Conservation (phyloP, 2,113 vertebrate species). For the Sturnus vulgaris region DNA sequence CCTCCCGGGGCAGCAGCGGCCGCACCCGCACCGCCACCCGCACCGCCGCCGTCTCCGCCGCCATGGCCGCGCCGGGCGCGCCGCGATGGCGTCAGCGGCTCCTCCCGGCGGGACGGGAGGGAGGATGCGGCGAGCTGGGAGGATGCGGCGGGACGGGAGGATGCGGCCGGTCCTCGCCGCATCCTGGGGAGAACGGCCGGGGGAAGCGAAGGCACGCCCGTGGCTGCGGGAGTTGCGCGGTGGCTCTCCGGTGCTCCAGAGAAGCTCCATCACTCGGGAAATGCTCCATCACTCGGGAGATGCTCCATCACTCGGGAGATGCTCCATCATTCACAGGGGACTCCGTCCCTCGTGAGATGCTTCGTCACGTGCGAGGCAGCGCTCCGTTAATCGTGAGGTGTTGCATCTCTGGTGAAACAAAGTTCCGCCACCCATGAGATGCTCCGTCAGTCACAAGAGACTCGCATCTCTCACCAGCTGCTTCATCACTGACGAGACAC, state of each 20-base stretch:
- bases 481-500: not conserved
- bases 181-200: no score
- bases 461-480: not conserved
- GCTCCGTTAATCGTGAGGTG: not conserved
- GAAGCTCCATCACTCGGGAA: not conserved
- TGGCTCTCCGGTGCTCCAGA: not conserved
- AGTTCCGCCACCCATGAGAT: rapidly evolving
- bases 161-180: not conserved
- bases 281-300: not conserved
- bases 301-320: not conserved
- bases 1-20: conserved; percentile 88
- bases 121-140: not conserved
- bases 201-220: not conserved
- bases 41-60: conserved; percentile 81
- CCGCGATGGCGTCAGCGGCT: not conserved
- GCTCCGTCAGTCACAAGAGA: not conserved
- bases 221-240: not conserved
- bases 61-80: conserved; percentile 2
- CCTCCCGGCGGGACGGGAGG: not conserved
- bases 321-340: not conserved
- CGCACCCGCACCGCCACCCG: conserved; percentile 86
- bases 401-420: not conserved
- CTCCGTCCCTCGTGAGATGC: not conserved
- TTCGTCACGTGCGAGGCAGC: not conserved
- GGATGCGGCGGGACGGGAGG: not conserved